A percentile compares a stretch with the other conserved stretches of the same genome.
These are phyloP conservation scores for Noturus placidus DNA, from an alignment of 2,113 vertebrate species.

Conservation along the genomic window DNA sequence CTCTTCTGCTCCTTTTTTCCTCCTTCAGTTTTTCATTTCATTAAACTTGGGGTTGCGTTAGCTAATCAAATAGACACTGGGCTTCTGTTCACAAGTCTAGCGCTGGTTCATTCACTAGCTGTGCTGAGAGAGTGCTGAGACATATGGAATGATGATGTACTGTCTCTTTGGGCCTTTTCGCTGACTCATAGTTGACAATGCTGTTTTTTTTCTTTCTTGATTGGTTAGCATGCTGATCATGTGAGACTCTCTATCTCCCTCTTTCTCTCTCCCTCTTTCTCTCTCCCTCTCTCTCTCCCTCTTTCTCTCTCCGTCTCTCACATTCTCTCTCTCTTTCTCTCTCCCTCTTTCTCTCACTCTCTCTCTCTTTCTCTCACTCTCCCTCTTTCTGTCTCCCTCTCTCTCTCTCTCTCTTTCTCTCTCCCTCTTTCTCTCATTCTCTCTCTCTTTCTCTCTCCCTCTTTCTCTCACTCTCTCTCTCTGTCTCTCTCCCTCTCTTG, in stretches of 20 bases:
- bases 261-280: too few relatives aligned
- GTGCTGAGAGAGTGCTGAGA: conserved; percentile 5
- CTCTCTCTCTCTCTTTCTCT: too few relatives aligned
- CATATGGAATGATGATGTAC: neutral
- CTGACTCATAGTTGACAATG: conserved; percentile 1
- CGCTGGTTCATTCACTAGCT: neutral
- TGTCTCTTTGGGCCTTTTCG: neutral
- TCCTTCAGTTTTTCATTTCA: neutral
- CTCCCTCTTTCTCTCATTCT: too few relatives aligned
- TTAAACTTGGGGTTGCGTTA: neutral
- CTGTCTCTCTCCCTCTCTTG: too few relatives aligned
- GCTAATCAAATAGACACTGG: conserved; percentile 13
- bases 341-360: neutral
- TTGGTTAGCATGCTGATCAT: neutral
- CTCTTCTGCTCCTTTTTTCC: neutral
- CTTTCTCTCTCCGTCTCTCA: too few relatives aligned
- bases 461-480: too few relatives aligned
- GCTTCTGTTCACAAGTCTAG: neutral
- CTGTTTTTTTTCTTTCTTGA: neutral
- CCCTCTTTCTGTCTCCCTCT: too few relatives aligned
- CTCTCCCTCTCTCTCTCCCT: too few relatives aligned
- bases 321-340: too few relatives aligned
- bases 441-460: too few relatives aligned
- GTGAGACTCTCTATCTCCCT: neutral
- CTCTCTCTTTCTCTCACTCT: too few relatives aligned